Base-by-base conservation (phyloP, 2,888 invertebrate species). In the Euzetes globulus region DNA sequence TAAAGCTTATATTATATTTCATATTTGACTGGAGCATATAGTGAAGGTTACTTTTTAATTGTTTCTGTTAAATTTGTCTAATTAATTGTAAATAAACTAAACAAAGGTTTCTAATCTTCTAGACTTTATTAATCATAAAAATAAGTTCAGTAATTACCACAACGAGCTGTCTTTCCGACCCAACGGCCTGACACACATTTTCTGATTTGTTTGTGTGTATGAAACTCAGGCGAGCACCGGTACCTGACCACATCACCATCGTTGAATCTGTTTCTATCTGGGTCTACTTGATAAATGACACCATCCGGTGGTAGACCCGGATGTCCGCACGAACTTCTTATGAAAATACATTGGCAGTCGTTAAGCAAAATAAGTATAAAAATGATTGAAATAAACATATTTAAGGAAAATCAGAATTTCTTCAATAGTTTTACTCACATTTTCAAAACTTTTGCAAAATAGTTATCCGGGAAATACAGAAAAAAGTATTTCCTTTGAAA, bases 231-330 rank as follows among this genome's bases (percentile, higher is more conserved):
- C 6, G 9, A 1, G 13, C 68, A 68, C 22, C 37, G 68, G 25
- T 68, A 68, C 19, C 22, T 68, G 22, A 68, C 68, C 1, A 5
- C 68, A 22, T 68, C 68, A 11, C 68, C 68, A 41, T 68, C 68
- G n/a, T 37, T 2, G 25, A 68, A 68, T 13, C 68, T 37, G 2
- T 22, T 68, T 41, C 68, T 41, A 19, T 37, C 68, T 6, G 41
- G 11, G 15, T 68, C 37, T 0, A 68, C 68, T 1, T 68, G n/a
- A 68, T 37, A 68, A 1, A 68, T 19, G 1, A 7, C n/a, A 1
- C 41, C 45, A 22, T 41, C 68, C 41, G 68, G 41, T 22, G 68
- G 68, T 17, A 68, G 45, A 22, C 68, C 68, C 13, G 68, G 68
- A 41, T 68, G 19, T 41, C 68, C 68, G 45, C 68, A 68, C 41